Percentiles rank a stretch among this genome's conserved stretches.
Conservation (phyloP, 1,140 invertebrate genomes). For the Rhyzopertha dominica region DNA sequence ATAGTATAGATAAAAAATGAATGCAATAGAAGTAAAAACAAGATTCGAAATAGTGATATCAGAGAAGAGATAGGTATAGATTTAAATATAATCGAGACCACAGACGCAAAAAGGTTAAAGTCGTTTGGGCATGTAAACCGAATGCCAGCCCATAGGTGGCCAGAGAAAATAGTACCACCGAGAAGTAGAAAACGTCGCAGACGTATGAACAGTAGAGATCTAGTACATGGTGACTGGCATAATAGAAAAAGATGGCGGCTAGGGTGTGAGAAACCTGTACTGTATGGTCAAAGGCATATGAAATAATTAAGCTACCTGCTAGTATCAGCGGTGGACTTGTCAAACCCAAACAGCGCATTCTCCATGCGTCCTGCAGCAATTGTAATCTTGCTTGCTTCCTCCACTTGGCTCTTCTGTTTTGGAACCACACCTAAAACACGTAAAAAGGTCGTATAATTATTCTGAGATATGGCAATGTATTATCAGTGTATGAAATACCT, state of each 20-base stretch:
- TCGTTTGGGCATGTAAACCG: too few species aligned
- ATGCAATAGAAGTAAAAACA: too few species aligned
- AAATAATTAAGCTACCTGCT: slow-evolving; percentile 32
- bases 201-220: background rate
- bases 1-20: too few species aligned
- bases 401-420: slow-evolving; percentile 84
- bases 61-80: too few species aligned
- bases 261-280: background rate
- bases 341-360: slow-evolving; percentile 78
- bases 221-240: background rate
- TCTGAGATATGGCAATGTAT: too few species aligned
- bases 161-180: background rate
- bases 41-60: too few species aligned
- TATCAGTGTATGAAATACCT: too few species aligned
- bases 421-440: slow-evolving; percentile 74
- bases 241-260: slow-evolving; percentile 4
- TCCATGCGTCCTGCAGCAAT: slow-evolving; percentile 81
- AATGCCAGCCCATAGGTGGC: background rate
- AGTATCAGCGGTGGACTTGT: slow-evolving; percentile 56
- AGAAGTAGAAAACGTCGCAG: background rate
- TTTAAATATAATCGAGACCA: too few species aligned
- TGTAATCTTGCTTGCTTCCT: slow-evolving; percentile 79
- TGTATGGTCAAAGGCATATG: background rate
- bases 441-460: too few species aligned
- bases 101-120: too few species aligned